These are phyloP conservation scores for Drosophila murphyi DNA, from an alignment of 1,140 invertebrate genomes.

Conservation along the genomic window DNA sequence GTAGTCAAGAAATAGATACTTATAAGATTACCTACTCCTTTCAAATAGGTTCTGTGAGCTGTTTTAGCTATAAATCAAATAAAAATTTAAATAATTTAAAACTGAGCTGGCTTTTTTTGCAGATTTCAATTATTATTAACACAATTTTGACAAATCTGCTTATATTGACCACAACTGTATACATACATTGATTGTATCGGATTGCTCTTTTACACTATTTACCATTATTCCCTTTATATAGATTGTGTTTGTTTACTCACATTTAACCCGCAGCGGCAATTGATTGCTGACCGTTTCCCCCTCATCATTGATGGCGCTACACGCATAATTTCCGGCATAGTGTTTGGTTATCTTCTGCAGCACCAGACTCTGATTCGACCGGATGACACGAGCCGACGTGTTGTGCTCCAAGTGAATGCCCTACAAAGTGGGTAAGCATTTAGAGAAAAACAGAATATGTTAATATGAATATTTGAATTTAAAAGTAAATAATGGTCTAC, in stretches of 20 bases:
- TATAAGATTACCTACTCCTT: no score
- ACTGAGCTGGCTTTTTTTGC: no score
- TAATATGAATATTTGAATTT: no score
- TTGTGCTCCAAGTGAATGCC: constrained; percentile 91
- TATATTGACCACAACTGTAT: background rate
- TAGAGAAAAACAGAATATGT: no score
- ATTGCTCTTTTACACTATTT: background rate
- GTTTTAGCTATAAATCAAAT: no score
- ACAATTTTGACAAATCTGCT: no score
- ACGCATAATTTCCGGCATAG: constrained; percentile 92
- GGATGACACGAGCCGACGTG: constrained; percentile 90
- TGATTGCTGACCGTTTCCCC: constrained; percentile 92
- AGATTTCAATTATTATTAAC: no score
- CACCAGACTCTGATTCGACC: constrained; percentile 93
- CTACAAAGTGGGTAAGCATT: constrained; percentile 84
- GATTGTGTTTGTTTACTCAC: constrained; percentile 86
- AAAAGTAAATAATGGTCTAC: no score
- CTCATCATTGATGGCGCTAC: constrained; percentile 91
- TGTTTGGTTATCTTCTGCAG: constrained; percentile 92
- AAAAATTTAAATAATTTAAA: no score
- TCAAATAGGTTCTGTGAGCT: no score
- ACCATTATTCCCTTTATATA: background rate
- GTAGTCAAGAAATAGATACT: no score
- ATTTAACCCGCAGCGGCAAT: constrained; percentile 92
- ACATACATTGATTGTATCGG: background rate